Evolutionary conservation across 1,140 invertebrate genomes (phyloP), one percentile per base, ranked within the genome.

Genomic region (Neelides sp.): DNA sequence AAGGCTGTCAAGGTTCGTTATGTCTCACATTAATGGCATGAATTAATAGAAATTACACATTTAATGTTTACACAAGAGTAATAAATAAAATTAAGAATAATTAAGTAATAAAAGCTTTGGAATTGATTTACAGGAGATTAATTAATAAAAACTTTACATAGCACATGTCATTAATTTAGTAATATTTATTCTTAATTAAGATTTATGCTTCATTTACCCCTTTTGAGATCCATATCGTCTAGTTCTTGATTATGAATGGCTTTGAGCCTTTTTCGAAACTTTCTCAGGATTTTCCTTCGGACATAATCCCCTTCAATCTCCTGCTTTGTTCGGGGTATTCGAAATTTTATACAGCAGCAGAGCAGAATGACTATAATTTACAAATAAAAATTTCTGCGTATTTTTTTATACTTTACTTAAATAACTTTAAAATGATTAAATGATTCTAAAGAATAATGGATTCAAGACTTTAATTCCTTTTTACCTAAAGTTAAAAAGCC

Each of bases 271-370:
- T 82, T 78, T 13, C 81, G 73, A 66, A 92, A 92, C 64, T 80
- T 85, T 54, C 75, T 75, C 0, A 86, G 80, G 23, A 93, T 78
- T 65, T 82, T 81, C 59, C 84, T 80, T 3, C 88, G 71, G 55
- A 85, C 76, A 66, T 84, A 88, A 68, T 93, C 85, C 1, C 84
- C 86, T 65, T 92, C 86, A 42, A 93, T 92, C 66, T 92, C 85
- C 67, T 92, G 87, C 64, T 91, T 92, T 0, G 87, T 92, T 22
- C 87, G 73, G 2, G 88, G 88, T 57, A 93, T 82, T 24, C 88
- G 76, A 63, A 89, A 86, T 48, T 81, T 78, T 41, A 87, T 75
- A 60, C 87, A 88, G 62, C 87, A 91, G 62, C 86, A 91, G 40
- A 90, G 64, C 55, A 85, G 76, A 48, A 91, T 78, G 40, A 82